Evolutionary conservation across 1,140 invertebrate species (phyloP), one percentile per base, ranked within the genome.

Genomic region (Drosophila teissieri): DNA sequence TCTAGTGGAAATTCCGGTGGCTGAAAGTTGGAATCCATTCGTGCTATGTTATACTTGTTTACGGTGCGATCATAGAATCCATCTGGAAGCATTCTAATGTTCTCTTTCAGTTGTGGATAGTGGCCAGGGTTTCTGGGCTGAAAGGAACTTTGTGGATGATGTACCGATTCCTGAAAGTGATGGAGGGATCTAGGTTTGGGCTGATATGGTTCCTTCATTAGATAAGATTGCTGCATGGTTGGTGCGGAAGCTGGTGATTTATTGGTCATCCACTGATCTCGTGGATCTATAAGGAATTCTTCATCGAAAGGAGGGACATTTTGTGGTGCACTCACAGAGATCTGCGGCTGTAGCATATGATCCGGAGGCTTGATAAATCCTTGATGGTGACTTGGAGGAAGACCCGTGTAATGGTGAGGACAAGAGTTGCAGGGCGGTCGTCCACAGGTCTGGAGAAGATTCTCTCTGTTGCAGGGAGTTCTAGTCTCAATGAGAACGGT

Each of bases 21-120:
- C 24, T 27, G 34, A 31, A 73, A 73, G 37, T 74, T 15, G 0
- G 73, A 73, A 8, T 73, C 52, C 40, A 84, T 57, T 1, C 24
- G 46, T 24, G 40, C 15, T 19, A 84, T 42, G 5, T 57, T 61
- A 42, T 80, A 80, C 10, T 84, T 79, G 1, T n/a, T n/a, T 3
- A 85, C 17, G 12, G 73, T 77, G 12, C 24, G 34, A n/a, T 56
- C 49, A 42, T 84, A 84, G 7, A 84, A 77, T 15, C 54, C 53
- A 5, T 44, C 7, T 0, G 49, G 36, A 4, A 72, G 31, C 2
- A 7, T n/a, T 37, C 44, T 12, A 0, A 72, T 17, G 19, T 57
- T 46, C 2, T 39, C 37, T 39, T 3, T 17, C 4, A 46, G 5
- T 34, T 51, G 11, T 10, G 57, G 19, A 5, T 11, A 34, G 52